Evolutionary conservation across 2,888 invertebrate genomes (phyloP).

Genomic region (Sylvicola fuscatus): DNA sequence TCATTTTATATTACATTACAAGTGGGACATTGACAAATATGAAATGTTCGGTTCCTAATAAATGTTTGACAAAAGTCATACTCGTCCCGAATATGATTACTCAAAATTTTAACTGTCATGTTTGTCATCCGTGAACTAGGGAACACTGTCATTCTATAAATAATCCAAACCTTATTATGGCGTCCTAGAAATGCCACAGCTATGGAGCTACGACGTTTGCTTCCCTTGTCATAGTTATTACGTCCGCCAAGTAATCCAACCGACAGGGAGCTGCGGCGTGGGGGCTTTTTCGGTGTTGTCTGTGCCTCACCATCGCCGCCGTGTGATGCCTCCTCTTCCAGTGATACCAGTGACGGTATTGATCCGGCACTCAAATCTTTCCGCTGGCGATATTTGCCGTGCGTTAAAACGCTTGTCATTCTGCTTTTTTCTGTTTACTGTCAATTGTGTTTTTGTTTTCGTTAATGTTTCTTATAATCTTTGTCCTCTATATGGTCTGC

Average conservation of each 20-base stretch:
- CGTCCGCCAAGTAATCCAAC: slow-evolving; percentile 16
- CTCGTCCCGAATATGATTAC: too few relatives aligned
- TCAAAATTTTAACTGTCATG: too few relatives aligned
- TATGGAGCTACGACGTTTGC: slow-evolving; percentile 25
- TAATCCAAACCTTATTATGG: slow-evolving; percentile 8
- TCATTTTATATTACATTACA: too few relatives aligned
- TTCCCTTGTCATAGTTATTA: slow-evolving; percentile 14
- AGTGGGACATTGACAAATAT: too few relatives aligned
- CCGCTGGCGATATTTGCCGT: slow-evolving; percentile 23
- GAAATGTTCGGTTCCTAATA: too few relatives aligned
- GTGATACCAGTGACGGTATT: slow-evolving; percentile 23
- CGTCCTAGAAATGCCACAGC: slow-evolving; percentile 22
- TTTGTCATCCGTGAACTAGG: background rate
- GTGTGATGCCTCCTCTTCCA: slow-evolving; percentile 17
- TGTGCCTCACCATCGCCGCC: slow-evolving; percentile 6
- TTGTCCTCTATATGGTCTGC: too few relatives aligned
- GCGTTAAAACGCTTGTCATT: slow-evolving; percentile 21
- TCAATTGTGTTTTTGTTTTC: too few relatives aligned
- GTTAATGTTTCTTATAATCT: too few relatives aligned
- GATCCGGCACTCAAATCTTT: slow-evolving; percentile 25
- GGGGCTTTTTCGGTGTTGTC: slow-evolving; percentile 16
- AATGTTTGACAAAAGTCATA: too few relatives aligned
- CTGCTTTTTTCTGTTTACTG: slow-evolving; percentile 1
- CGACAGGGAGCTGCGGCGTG: slow-evolving; percentile 22
- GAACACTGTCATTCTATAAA: background rate